Base-by-base conservation (phyloP, 2,888 invertebrate species). In the Archips xylosteana region DNA sequence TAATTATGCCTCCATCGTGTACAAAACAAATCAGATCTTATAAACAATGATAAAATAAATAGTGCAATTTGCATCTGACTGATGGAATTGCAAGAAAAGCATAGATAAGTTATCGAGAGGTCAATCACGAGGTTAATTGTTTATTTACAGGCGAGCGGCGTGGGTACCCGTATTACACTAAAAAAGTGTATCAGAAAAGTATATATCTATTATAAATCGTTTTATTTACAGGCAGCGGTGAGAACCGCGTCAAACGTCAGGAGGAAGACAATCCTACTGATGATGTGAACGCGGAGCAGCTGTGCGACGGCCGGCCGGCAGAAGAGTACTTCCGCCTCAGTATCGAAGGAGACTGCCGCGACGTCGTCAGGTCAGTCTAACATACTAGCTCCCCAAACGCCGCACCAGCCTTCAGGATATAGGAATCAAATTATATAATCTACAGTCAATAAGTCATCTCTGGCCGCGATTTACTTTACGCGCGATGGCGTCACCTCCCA, bases 321-420 rank as follows among this genome's bases (percentile, higher is more conserved):
- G 98, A 98, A 85, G 98, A 98, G 92, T 98, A 98, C 94, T 98
- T 98, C 95, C 96, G 98, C 79, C 95, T 98, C 81, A 95, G 96
- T 79, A 96, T 96, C 68, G 97, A 97, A 39, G 97, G 97, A 77
- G 98, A 98, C 92, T 98, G 98, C 92, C 96, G 98, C 82, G 98
- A 98, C 90, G 98, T 98, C 80, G 98, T 98, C 86, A 98, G 98
- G 97, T 98, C 95, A 95, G 89, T 78, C 75, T 71, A 75, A 68
- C 67, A 36, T 70, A 60, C 57, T 62, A 66, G 75, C 75, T 66
- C 57, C n/a, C 36, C 47, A 66, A 42, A 62, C 3, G 23, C 54
- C 12, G 57, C 32, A 32, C n/a, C 23, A 54, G 54, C 54, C 54
- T 23, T 15, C 54, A 2, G 54, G 13, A 54, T 23, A 23, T 23